Percentiles rank a stretch among this genome's conserved stretches.
Conservation (phyloP, 2,888 invertebrate species). For the Dinocampus coccinellae region DNA sequence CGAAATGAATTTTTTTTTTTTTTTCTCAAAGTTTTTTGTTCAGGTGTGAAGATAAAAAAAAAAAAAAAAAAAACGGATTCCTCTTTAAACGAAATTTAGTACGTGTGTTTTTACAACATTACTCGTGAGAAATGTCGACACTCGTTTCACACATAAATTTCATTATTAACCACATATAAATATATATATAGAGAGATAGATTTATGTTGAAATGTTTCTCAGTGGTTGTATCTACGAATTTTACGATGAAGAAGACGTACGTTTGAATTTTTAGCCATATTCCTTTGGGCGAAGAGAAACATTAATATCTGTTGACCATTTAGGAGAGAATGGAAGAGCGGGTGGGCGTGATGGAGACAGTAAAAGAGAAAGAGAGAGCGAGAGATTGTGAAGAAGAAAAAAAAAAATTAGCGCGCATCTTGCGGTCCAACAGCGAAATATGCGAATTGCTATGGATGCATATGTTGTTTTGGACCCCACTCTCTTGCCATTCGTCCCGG, state of each 20-base stretch:
- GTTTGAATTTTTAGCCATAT: slow-evolving; percentile 8
- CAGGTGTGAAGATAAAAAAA: slow-evolving; percentile 12
- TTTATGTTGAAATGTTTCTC: slow-evolving; percentile 1
- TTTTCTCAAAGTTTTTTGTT: neutral
- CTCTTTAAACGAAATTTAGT: neutral
- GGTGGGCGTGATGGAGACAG: slow-evolving; percentile 12
- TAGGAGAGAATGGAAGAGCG: slow-evolving; percentile 38
- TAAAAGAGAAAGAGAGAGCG: slow-evolving; percentile 37
- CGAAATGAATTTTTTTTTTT: neutral
- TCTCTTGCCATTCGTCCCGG: slow-evolving; percentile 60
- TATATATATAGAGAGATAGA: neutral
- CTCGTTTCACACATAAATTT: slow-evolving; percentile 9
- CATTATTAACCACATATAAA: slow-evolving; percentile 11
- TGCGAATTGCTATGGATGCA: slow-evolving; percentile 28
- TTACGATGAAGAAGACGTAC: slow-evolving; percentile 5
- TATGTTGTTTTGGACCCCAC: slow-evolving; percentile 24
- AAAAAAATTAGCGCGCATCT: slow-evolving; percentile 25
- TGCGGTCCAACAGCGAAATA: slow-evolving; percentile 4
- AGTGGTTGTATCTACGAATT: neutral
- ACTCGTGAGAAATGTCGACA: slow-evolving; percentile 1
- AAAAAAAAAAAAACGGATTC: neutral
- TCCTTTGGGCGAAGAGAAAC: slow-evolving; percentile 52
- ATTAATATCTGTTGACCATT: slow-evolving; percentile 61
- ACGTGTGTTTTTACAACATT: slow-evolving; percentile 7
- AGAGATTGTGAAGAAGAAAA: slow-evolving; percentile 25